Evolutionary conservation across 2,888 invertebrate genomes (phyloP), one percentile per base, ranked within the genome.

Genomic region (Blera fallax): DNA sequence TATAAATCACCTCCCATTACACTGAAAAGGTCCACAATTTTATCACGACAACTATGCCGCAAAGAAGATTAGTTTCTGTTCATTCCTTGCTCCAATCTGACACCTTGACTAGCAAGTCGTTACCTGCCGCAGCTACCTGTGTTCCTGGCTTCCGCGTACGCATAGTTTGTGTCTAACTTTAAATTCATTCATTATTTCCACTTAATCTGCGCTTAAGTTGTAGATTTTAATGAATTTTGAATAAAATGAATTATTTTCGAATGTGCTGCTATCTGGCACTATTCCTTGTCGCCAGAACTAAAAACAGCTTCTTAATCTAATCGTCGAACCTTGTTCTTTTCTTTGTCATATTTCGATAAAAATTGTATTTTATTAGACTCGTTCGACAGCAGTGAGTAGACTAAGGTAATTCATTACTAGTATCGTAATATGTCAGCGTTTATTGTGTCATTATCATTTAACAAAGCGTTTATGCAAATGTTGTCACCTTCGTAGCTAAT

Each of bases 401-500:
- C n/a, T 21, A 1, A n/a, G 32, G 3, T 45, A 29, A 43, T 29
- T 45, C 43, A 0, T 10, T 27, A n/a, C 32, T 48, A 64, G 21
- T 60, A 48, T 48, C 24, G 11, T 50, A 11, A n/a, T 34, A 50
- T 11, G 48, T 48, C 29, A 24, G 48, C 50, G 37, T 50, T 37
- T 50, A 72, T 43, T 72, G 50, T 60, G 60, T 37, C 48, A 72
- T 50, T 60, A 60, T 37, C 62, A 29, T 14, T 52, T 37, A 62
- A 54, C 14, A 40, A 54, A 29, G 43, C 4, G 4, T 2, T 24
- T 32, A 73, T 73, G 73, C 56, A 64, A 73, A 73, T 73, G n/a
- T n/a, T 32, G 11, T 27, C 43, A 32, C 52, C 21, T 29, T 50
- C 43, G 73, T 52, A 29, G 43, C 62, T 73, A 73, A 73, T 73